A percentile compares a stretch with the other conserved stretches of the same genome.
phyloP scores from a whole-genome alignment of 2,888 invertebrate species.

The Drosophila macrospina region DNA sequence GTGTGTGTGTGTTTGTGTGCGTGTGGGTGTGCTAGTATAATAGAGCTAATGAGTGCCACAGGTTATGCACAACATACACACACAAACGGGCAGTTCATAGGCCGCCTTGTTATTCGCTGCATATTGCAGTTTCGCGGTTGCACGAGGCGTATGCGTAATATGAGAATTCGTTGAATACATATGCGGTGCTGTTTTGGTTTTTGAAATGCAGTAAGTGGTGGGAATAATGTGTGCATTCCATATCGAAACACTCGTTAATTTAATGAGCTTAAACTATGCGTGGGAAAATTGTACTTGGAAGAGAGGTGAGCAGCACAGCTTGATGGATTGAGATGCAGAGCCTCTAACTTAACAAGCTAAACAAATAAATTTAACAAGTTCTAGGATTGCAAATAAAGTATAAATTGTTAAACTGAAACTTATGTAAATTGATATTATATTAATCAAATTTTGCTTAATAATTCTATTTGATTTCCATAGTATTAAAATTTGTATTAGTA shows the following conservation, averaged over 20 bases:
- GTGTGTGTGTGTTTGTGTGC: conserved; percentile 3
- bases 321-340: too few relatives aligned
- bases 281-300: neutral
- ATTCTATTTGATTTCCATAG: too few relatives aligned
- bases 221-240: conserved; percentile 3
- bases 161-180: conserved; percentile 15
- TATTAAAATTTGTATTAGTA: too few relatives aligned
- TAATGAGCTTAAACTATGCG: conserved; percentile 1
- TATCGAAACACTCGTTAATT: conserved; percentile 3
- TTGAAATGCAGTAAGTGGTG: conserved; percentile 1
- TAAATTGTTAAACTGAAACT: too few relatives aligned
- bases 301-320: too few relatives aligned
- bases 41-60: conserved; percentile 67
- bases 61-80: conserved; percentile 28
- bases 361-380: too few relatives aligned
- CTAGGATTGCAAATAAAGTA: too few relatives aligned
- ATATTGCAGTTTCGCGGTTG: conserved; percentile 37
- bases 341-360: too few relatives aligned
- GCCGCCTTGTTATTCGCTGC: conserved; percentile 1
- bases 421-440: too few relatives aligned
- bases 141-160: conserved; percentile 52
- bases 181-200: conserved; percentile 2
- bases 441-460: too few relatives aligned
- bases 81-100: neutral
- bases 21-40: conserved; percentile 27